Evolutionary conservation across 2,797 vertebrate species (phyloP).

Genomic region (Enteromius thamalakanensis): DNA sequence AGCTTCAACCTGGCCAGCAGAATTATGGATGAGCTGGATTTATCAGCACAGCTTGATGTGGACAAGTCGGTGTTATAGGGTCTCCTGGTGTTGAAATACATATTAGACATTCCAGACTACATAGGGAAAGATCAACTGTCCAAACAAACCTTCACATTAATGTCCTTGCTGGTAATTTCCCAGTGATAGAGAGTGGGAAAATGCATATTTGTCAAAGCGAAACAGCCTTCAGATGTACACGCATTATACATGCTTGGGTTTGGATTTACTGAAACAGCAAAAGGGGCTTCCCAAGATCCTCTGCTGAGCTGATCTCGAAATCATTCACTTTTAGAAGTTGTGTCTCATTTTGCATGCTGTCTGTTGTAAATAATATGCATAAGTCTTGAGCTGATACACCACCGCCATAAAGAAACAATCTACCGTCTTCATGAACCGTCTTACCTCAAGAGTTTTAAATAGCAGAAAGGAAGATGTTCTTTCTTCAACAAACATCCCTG

Average conservation of each 20-base stretch:
- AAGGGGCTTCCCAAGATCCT: background rate
- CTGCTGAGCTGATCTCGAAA: conserved; percentile 35
- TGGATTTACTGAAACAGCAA: conserved; percentile 12
- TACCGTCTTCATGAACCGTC: background rate
- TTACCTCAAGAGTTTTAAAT: background rate
- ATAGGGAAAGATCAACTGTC: conserved; percentile 41
- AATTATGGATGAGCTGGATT: conserved; percentile 45
- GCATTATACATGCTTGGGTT: background rate
- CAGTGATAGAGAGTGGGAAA: conserved; percentile 41
- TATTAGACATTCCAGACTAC: conserved; percentile 49
- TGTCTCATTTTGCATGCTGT: background rate
- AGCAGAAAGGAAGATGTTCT: too few species aligned
- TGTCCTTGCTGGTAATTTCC: conserved; percentile 49
- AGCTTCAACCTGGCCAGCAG: conserved; percentile 34
- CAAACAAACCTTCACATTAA: conserved; percentile 51
- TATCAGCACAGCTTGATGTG: conserved; percentile 16
- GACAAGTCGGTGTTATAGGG: background rate
- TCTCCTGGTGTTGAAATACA: conserved; percentile 42
- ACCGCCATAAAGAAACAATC: background rate
- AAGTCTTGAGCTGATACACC: background rate
- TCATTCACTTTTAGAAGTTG: conserved; percentile 41
- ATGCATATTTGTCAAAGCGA: conserved; percentile 38
- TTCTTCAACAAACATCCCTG: background rate
- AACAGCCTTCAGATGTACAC: background rate
- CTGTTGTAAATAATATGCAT: background rate